Percentiles rank a stretch among this genome's conserved stretches.
Conservation (phyloP, 2,888 invertebrate species). For the Rhimphoctona megacephalus region DNA sequence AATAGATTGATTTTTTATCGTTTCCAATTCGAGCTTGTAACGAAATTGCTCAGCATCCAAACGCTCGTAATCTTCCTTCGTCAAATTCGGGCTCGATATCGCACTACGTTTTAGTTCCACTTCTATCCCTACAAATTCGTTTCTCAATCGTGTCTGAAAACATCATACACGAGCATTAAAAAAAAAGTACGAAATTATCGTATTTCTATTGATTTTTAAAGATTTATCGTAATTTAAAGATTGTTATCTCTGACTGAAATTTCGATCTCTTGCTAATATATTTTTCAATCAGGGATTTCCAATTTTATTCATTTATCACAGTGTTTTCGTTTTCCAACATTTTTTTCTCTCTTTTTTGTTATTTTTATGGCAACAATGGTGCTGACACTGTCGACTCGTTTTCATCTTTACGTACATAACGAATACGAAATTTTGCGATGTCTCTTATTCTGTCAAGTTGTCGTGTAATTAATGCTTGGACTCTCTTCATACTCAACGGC, state of each 20-base stretch:
- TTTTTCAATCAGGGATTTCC: slow-evolving; percentile 18
- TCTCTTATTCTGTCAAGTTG: slow-evolving; percentile 68
- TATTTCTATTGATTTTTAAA: neutral
- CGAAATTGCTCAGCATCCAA: slow-evolving; percentile 69
- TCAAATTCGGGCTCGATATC: slow-evolving; percentile 63
- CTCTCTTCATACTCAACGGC: slow-evolving; percentile 53
- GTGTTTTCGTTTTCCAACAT: slow-evolving; percentile 1
- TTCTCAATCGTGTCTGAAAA: slow-evolving; percentile 69
- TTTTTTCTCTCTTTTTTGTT: neutral
- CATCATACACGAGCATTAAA: slow-evolving; percentile 25
- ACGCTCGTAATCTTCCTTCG: slow-evolving; percentile 69
- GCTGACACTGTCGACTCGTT: slow-evolving; percentile 54
- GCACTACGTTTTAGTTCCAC: slow-evolving; percentile 42
- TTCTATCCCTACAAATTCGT: slow-evolving; percentile 58
- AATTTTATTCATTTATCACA: slow-evolving; percentile 2
- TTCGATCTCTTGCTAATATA: neutral
- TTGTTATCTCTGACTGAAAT: neutral
- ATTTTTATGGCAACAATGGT: slow-evolving; percentile 52
- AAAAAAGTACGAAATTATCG: neutral
- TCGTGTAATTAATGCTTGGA: slow-evolving; percentile 59
- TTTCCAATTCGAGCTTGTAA: slow-evolving; percentile 61
- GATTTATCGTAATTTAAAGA: neutral
- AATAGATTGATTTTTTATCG: slow-evolving; percentile 15
- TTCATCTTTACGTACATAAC: slow-evolving; percentile 67
- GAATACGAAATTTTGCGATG: slow-evolving; percentile 68